A percentile compares a stretch with the other conserved stretches of the same genome.
These are phyloP conservation scores for Coracopsis vasa DNA, from an alignment of 2,113 vertebrate genomes.

Conservation along the genomic window DNA sequence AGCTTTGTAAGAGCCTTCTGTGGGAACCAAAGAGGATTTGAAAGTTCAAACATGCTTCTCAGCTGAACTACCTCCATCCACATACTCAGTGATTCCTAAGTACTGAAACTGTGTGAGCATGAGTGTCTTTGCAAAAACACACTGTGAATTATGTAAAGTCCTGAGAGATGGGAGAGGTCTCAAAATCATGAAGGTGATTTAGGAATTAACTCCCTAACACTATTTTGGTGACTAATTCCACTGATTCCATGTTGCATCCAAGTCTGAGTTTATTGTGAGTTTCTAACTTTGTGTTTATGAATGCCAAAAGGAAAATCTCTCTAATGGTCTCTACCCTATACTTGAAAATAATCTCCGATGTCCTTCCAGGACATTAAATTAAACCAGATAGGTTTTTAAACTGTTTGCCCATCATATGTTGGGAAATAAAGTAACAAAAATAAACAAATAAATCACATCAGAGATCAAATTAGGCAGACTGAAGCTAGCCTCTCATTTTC, in stretches of 20 bases:
- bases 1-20: background rate
- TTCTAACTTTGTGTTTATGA: background rate
- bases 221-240: background rate
- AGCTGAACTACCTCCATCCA: background rate
- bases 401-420: conserved; percentile 27
- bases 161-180: background rate
- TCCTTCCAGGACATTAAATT: conserved; percentile 62
- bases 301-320: conserved; percentile 20
- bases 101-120: background rate
- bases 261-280: background rate
- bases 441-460: conserved; percentile 56
- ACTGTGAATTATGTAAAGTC: background rate
- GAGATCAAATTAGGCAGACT: conserved; percentile 21
- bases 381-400: conserved; percentile 55
- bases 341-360: conserved; percentile 15
- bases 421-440: conserved; percentile 52
- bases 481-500: conserved; percentile 6
- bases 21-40: background rate
- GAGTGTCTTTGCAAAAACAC: background rate
- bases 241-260: background rate
- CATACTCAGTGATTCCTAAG: background rate
- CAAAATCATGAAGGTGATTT: background rate
- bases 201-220: background rate
- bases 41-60: background rate
- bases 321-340: conserved; percentile 29